Conservation (phyloP, 2,888 invertebrate species). For the Parnassius orleans region DNA sequence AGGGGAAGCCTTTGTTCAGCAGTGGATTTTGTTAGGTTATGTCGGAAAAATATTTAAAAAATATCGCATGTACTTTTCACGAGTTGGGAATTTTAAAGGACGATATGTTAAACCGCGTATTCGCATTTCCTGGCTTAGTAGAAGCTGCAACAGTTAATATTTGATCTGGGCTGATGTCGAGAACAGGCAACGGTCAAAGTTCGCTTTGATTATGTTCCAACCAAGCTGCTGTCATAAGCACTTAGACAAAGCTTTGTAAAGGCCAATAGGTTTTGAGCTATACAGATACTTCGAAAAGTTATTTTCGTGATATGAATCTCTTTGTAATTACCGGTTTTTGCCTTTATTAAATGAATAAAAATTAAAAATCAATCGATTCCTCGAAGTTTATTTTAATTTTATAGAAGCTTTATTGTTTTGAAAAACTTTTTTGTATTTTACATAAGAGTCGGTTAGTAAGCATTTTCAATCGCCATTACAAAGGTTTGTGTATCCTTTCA, state of each 20-base stretch:
- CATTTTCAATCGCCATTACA: too few species aligned
- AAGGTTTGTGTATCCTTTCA: too few species aligned
- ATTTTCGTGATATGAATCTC: conserved; percentile 15
- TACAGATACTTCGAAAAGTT: conserved; percentile 22
- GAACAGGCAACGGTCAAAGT: conserved; percentile 29
- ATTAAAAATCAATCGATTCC: too few species aligned
- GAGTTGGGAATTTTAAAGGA: conserved; percentile 18
- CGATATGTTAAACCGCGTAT: conserved; percentile 33
- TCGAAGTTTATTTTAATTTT: too few species aligned
- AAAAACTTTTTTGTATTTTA: too few species aligned
- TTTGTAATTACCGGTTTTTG: conserved; percentile 1
- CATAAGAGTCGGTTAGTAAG: too few species aligned
- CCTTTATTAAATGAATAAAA: neutral
- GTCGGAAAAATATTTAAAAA: neutral
- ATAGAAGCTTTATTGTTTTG: too few species aligned
- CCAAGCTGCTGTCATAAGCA: conserved; percentile 27
- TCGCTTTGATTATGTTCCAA: conserved; percentile 33
- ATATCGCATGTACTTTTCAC: neutral
- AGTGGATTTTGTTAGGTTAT: too few species aligned
- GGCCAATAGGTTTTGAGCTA: conserved; percentile 26
- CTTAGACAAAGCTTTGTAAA: conserved; percentile 23
- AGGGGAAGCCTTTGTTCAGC: too few species aligned
- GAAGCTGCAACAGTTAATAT: conserved; percentile 35
- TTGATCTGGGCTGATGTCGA: conserved; percentile 31
- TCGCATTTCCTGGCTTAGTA: conserved; percentile 33